Evolutionary conservation across 2,797 vertebrate species (phyloP).

Genomic region (Gallirallus australis): DNA sequence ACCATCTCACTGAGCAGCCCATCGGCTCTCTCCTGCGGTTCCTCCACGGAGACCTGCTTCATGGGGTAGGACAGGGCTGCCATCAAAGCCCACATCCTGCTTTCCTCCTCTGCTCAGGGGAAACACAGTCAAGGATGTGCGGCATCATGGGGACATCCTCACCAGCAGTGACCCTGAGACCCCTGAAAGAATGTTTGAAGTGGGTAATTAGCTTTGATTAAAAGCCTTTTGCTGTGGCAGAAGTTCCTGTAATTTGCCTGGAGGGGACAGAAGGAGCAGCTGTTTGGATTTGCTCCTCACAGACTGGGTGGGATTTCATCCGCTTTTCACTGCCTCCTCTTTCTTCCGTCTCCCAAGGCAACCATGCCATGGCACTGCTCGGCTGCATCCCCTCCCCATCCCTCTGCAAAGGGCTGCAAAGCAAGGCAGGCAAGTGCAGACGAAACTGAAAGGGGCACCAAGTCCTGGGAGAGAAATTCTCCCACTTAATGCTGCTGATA

Average conservation of each 20-base stretch:
- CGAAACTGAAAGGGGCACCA: accelerated
- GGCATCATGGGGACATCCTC: not conserved
- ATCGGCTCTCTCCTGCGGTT: not conserved
- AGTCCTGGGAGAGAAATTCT: not conserved
- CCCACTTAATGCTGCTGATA: not conserved
- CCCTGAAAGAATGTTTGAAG: not conserved
- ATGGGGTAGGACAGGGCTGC: not conserved
- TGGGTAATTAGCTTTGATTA: constrained; percentile 9
- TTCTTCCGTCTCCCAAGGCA: not conserved
- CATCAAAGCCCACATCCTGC: accelerated
- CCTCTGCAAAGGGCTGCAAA: not conserved
- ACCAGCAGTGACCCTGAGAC: not conserved
- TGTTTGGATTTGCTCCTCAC: not conserved
- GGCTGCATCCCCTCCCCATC: not conserved
- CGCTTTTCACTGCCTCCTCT: not conserved
- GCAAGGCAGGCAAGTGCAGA: not conserved
- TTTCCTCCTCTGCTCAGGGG: not conserved
- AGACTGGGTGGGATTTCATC: not conserved
- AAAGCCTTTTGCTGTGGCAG: constrained; percentile 2
- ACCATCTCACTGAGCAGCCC: not conserved
- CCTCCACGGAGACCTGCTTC: not conserved
- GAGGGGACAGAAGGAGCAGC: constrained; percentile 4
- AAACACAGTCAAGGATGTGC: not conserved
- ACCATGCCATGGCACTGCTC: accelerated
- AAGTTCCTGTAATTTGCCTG: not conserved